Evolutionary conservation across 2,888 invertebrate genomes (phyloP).

Genomic region (Caenorhabditis macrosperma): DNA sequence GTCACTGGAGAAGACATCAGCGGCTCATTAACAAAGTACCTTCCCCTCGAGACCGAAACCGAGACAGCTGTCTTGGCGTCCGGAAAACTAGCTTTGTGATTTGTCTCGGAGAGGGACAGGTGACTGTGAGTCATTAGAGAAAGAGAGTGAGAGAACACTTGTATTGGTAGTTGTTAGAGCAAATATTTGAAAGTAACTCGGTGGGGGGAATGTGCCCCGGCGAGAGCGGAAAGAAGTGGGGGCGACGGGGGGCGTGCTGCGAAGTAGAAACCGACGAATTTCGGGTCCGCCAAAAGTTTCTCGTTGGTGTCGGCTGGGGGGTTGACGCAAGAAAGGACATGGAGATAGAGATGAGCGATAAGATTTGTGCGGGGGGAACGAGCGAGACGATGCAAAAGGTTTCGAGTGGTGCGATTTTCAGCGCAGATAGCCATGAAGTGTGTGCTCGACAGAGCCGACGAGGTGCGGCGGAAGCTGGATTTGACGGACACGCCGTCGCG

Average conservation of each 20-base stretch:
- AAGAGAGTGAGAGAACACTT: slow-evolving; percentile 22
- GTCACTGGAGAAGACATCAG: slow-evolving; percentile 1
- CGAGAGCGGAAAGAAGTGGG: background rate
- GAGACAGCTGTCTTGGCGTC: background rate
- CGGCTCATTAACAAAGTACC: slow-evolving; percentile 8
- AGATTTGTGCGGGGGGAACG: slow-evolving; percentile 20
- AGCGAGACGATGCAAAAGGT: background rate
- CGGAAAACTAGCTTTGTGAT: slow-evolving; percentile 11
- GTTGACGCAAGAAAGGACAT: slow-evolving; percentile 22
- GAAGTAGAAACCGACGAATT: background rate
- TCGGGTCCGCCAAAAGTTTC: slow-evolving; percentile 1
- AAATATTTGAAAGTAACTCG: slow-evolving; percentile 19
- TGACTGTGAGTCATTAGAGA: slow-evolving; percentile 25
- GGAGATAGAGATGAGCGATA: slow-evolving; percentile 35
- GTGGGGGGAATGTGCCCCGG: background rate
- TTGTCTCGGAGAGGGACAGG: slow-evolving; percentile 1
- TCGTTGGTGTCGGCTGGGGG: background rate
- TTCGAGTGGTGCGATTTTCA: background rate
- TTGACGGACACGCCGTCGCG: slow-evolving; percentile 14
- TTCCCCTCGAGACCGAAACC: background rate
- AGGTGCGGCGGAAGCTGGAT: slow-evolving; percentile 17
- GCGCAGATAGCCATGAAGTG: slow-evolving; percentile 9
- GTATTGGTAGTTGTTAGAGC: slow-evolving; percentile 11
- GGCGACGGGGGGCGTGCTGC: too few species aligned
- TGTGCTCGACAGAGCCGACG: slow-evolving; percentile 3